These are phyloP conservation scores for Dromius quadrimaculatus DNA, from an alignment of 2,888 invertebrate species.

Conservation along the genomic window DNA sequence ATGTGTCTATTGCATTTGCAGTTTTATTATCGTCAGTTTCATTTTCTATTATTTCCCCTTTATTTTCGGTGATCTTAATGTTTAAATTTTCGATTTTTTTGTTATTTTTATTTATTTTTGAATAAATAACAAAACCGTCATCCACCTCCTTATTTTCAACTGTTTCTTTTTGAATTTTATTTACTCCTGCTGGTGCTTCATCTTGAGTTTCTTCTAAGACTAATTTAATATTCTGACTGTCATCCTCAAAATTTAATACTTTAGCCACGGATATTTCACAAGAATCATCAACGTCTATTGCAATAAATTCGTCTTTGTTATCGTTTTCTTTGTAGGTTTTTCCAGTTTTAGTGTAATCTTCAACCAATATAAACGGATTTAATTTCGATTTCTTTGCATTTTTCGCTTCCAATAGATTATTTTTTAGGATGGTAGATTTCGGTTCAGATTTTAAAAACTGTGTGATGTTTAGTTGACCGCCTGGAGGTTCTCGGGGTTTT, in stretches of 20 bases:
- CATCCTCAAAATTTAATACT: conserved; percentile 56
- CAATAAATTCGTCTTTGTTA: conserved; percentile 31
- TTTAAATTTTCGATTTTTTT: not conserved
- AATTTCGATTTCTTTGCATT: no score
- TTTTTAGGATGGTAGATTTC: conserved; percentile 10
- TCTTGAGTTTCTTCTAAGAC: conserved; percentile 67
- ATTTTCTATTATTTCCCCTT: no score
- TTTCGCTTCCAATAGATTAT: no score
- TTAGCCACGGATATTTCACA: conserved; percentile 56
- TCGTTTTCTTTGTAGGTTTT: conserved; percentile 31
- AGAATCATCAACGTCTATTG: conserved; percentile 22
- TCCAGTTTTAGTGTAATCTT: conserved; percentile 32
- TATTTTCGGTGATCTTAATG: no score
- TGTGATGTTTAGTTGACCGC: conserved; percentile 45
- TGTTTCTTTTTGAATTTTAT: conserved; percentile 61
- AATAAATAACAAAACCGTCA: no score
- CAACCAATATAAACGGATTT: not conserved
- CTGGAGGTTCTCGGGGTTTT: conserved; percentile 61
- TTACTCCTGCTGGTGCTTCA: not conserved
- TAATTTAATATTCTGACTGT: conserved; percentile 72
- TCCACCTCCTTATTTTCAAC: conserved; percentile 27
- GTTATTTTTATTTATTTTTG: not conserved
- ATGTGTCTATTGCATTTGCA: not conserved
- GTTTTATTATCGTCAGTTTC: not conserved
- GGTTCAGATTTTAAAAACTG: conserved; percentile 42